Conservation (phyloP, 1,140 invertebrate genomes). For the Mercenaria mercenaria region DNA sequence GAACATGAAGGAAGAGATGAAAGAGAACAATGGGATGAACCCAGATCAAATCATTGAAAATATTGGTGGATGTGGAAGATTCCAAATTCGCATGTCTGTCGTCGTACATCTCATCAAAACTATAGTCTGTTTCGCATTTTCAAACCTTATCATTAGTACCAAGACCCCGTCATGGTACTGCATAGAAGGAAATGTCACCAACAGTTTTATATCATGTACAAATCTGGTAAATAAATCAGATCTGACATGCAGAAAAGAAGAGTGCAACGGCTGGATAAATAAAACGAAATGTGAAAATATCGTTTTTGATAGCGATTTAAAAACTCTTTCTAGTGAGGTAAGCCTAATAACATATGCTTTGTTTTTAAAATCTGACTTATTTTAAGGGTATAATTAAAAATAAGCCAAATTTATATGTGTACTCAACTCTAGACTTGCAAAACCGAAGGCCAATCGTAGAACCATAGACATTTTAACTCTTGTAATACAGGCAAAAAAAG, state of each 20-base stretch:
- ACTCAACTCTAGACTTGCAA: no score
- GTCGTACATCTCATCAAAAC: conserved; percentile 15
- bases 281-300: background rate
- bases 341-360: no score
- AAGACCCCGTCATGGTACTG: conserved; percentile 14
- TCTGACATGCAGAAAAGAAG: background rate
- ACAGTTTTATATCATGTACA: background rate
- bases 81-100: background rate
- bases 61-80: conserved; percentile 17
- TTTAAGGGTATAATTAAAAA: no score
- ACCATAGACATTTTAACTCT: no score
- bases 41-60: conserved; percentile 25
- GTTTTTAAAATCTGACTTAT: no score
- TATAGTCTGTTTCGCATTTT: background rate
- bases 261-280: background rate
- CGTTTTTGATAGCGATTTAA: background rate
- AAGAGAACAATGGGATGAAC: background rate
- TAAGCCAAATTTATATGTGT: no score
- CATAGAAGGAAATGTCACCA: background rate
- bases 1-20: no score
- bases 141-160: background rate
- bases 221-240: background rate
- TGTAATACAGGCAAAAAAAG: no score
- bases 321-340: conserved; percentile 9
- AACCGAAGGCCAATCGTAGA: no score